phyloP scores from a whole-genome alignment of 2,888 invertebrate species.

The Campaea margaritaria region DNA sequence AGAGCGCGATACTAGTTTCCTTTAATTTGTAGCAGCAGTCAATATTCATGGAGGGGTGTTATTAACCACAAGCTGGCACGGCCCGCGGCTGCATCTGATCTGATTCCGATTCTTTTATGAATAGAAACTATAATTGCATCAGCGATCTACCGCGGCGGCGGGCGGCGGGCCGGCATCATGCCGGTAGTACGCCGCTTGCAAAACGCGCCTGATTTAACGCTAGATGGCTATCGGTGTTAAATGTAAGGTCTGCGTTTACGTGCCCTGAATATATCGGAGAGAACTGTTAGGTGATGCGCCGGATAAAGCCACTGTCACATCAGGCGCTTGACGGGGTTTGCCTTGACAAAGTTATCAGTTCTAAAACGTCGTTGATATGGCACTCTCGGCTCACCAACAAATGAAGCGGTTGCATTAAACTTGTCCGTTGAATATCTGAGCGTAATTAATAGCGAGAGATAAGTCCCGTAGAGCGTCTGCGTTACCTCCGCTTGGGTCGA shows the following conservation, averaged over 20 bases:
- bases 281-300: slow-evolving; percentile 17
- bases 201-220: slow-evolving; percentile 69
- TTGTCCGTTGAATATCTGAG: slow-evolving; percentile 80
- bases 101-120: slow-evolving; percentile 80
- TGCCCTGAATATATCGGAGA: slow-evolving; percentile 47
- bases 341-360: slow-evolving; percentile 76
- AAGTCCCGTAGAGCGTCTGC: slow-evolving; percentile 72
- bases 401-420: slow-evolving; percentile 85
- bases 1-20: slow-evolving; percentile 70
- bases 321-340: slow-evolving; percentile 55
- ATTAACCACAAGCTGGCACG: slow-evolving; percentile 70
- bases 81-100: slow-evolving; percentile 74
- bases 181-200: slow-evolving; percentile 60
- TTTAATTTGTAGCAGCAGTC: slow-evolving; percentile 79
- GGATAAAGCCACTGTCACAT: slow-evolving; percentile 9
- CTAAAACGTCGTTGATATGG: slow-evolving; percentile 77
- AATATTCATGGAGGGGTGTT: slow-evolving; percentile 75
- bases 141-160: slow-evolving; percentile 55
- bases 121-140: slow-evolving; percentile 75
- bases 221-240: slow-evolving; percentile 69
- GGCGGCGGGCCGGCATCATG: slow-evolving; percentile 39
- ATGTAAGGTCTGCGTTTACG: slow-evolving; percentile 49
- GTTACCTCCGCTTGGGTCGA: slow-evolving; percentile 65
- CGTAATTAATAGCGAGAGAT: slow-evolving; percentile 83
- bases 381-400: slow-evolving; percentile 76